Percentiles rank a stretch among this genome's conserved stretches.
Evolutionary conservation across 2,888 invertebrate genomes (phyloP).

Genomic region (Slavum lentiscoides): DNA sequence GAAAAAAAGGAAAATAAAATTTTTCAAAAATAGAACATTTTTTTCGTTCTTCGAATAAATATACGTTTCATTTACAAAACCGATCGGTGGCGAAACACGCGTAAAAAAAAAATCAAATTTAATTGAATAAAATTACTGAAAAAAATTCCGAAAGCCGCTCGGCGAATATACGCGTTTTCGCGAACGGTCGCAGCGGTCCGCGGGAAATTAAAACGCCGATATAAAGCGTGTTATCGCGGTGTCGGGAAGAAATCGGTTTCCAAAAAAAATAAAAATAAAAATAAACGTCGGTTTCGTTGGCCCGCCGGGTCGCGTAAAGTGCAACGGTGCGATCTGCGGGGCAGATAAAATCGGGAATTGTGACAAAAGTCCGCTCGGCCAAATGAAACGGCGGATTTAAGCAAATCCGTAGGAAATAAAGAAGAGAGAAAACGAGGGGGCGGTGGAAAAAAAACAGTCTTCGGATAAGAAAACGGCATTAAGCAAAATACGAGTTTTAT

Average conservation of each 20-base stretch:
- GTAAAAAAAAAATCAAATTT: no score
- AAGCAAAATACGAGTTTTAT: constrained; percentile 53
- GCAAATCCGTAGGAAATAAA: constrained; percentile 37
- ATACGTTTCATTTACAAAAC: no score
- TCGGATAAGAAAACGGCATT: constrained; percentile 49
- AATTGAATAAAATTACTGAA: no score
- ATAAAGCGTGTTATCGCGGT: background rate
- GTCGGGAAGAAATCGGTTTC: constrained; percentile 27
- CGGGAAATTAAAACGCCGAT: background rate
- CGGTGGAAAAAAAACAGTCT: constrained; percentile 17
- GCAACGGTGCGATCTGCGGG: constrained; percentile 36
- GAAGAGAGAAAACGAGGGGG: background rate
- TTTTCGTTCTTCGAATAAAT: no score
- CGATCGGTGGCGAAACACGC: no score
- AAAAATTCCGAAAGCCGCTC: no score
- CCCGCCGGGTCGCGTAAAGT: constrained; percentile 6
- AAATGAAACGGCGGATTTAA: constrained; percentile 47
- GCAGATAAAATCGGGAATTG: constrained; percentile 29
- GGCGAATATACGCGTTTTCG: no score
- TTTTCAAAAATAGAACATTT: no score
- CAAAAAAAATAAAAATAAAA: background rate
- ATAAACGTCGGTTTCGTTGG: background rate
- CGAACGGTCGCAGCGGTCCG: no score
- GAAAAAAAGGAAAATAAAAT: no score
- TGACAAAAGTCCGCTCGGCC: constrained; percentile 19